These are phyloP conservation scores for Chloebia gouldiae DNA, from an alignment of 2,113 vertebrate genomes.

Conservation along the genomic window DNA sequence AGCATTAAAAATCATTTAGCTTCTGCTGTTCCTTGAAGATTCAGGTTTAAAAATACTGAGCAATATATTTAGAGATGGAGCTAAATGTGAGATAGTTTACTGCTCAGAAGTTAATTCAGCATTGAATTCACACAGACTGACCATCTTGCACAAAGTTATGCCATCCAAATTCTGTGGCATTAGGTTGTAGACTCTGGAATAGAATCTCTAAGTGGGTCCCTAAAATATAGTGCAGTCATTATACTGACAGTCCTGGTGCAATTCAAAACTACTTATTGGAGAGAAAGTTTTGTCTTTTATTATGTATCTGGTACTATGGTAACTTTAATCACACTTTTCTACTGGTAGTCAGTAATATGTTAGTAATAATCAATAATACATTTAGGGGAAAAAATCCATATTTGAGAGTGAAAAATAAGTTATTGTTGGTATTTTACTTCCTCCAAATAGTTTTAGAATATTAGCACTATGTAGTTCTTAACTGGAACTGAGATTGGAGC, in stretches of 20 bases:
- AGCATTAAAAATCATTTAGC: conserved; percentile 65
- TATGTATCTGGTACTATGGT: background rate
- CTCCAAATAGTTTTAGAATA: background rate
- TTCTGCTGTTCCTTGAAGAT: background rate
- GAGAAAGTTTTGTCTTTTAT: background rate
- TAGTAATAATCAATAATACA: background rate
- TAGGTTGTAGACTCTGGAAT: background rate
- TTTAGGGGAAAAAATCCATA: background rate
- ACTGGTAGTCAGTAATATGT: background rate
- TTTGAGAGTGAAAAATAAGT: background rate
- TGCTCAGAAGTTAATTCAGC: background rate
- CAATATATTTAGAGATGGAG: background rate
- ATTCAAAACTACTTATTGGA: background rate
- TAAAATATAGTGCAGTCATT: background rate
- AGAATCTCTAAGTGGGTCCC: background rate
- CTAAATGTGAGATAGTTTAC: background rate
- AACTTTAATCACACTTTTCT: background rate
- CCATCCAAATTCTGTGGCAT: background rate
- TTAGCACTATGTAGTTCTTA: background rate
- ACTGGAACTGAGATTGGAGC: background rate
- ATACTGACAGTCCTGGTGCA: background rate
- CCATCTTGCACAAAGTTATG: background rate
- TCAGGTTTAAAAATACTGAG: background rate
- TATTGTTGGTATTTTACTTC: background rate
- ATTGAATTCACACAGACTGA: background rate